phyloP scores from a whole-genome alignment of 2,797 vertebrate species.

The Pseudocheirus occidentalis region DNA sequence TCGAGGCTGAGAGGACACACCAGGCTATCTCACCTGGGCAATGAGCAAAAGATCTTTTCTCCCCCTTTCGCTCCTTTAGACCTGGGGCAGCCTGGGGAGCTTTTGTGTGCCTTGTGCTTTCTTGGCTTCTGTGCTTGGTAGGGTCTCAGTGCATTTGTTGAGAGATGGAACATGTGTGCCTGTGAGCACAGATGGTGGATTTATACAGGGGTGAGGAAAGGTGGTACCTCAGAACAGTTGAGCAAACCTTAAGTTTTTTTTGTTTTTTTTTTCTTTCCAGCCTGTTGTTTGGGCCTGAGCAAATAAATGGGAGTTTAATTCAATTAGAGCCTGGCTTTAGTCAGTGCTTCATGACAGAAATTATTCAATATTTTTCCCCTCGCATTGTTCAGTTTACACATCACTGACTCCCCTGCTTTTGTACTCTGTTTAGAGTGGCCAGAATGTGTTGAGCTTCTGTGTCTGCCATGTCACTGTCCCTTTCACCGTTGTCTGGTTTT shows the following conservation, averaged over 20 bases:
- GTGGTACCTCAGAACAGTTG: conserved; percentile 94
- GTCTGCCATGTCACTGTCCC: conserved; percentile 93
- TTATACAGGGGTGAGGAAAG: conserved; percentile 94
- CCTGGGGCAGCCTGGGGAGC: conserved; percentile 95
- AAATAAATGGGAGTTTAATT: conserved; percentile 99
- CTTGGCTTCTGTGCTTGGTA: conserved; percentile 93
- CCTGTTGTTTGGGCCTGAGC: conserved; percentile 96
- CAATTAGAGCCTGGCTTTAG: conserved; percentile 97
- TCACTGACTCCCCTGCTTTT: conserved; percentile 96
- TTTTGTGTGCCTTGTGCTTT: conserved; percentile 95
- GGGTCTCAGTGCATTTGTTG: conserved; percentile 93
- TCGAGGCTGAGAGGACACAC: conserved; percentile 90
- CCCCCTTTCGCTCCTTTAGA: conserved; percentile 86
- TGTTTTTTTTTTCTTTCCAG: conserved; percentile 79
- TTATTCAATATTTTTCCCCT: conserved; percentile 91
- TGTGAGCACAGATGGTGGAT: conserved; percentile 97
- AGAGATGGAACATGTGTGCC: conserved; percentile 92
- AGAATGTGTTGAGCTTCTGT: conserved; percentile 96
- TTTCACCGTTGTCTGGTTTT: conserved; percentile 93
- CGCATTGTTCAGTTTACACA: conserved; percentile 97
- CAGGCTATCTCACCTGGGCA: conserved; percentile 92
- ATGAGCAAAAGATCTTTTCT: conserved; percentile 87
- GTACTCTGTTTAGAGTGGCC: conserved; percentile 90
- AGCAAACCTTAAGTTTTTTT: conserved; percentile 91
- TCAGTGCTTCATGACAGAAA: conserved; percentile 92